Evolutionary conservation across 2,797 vertebrate genomes (phyloP).

Genomic region (Syndactyla subalaris): DNA sequence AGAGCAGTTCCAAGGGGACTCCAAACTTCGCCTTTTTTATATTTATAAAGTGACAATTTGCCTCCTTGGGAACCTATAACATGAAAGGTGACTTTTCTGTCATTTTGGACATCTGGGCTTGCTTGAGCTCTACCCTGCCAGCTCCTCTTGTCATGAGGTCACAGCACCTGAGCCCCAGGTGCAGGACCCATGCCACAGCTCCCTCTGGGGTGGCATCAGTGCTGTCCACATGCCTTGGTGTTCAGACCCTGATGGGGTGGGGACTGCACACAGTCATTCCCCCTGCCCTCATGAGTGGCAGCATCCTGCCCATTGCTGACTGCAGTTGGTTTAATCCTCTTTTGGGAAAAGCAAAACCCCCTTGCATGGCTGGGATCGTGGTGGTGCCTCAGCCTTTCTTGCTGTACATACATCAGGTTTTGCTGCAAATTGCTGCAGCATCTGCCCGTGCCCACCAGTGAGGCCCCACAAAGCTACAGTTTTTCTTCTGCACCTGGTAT

Average conservation of each 20-base stretch:
- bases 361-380: neutral
- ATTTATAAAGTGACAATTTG: neutral
- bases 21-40: neutral
- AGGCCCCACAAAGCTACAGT: neutral
- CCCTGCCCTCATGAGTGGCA: neutral
- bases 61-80: neutral
- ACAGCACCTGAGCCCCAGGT: fast-evolving
- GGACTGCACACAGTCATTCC: neutral
- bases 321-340: neutral
- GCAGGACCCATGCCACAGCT: fast-evolving
- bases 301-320: neutral
- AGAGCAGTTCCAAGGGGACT: neutral
- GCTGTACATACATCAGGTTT: neutral
- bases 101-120: neutral
- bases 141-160: neutral
- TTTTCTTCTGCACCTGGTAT: neutral
- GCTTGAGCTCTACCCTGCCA: fast-evolving
- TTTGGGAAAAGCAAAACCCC: neutral
- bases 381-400: neutral
- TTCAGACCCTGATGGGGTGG: neutral
- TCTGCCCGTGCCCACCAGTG: neutral
- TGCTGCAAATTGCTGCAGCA: neutral
- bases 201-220: neutral
- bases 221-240: fast-evolving
- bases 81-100: neutral